A percentile compares a stretch with the other conserved stretches of the same genome.
Conservation (phyloP, 2,888 invertebrate genomes). For the Tricholauxania praeusta region DNA sequence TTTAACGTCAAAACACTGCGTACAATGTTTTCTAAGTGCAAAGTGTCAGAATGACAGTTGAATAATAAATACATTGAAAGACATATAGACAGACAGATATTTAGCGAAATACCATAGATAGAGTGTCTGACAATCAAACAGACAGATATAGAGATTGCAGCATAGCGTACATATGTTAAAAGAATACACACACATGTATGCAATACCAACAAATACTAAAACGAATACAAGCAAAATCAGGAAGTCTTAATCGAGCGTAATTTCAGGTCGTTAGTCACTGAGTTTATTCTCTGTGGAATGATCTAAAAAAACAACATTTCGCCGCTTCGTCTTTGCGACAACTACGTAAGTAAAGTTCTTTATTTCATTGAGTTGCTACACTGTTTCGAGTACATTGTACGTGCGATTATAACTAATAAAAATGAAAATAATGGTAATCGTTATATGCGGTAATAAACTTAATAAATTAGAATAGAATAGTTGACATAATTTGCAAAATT, state of each 20-base stretch:
- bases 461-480: conserved; percentile 16
- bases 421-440: neutral
- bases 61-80: conserved; percentile 47
- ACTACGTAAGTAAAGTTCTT: neutral
- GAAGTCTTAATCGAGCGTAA: conserved; percentile 37
- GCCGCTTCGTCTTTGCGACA: neutral
- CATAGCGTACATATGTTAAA: neutral
- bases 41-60: conserved; percentile 16
- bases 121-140: neutral
- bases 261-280: conserved; percentile 34
- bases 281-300: conserved; percentile 29
- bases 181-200: neutral
- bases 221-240: conserved; percentile 30
- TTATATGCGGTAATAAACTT: neutral
- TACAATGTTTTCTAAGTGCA: neutral
- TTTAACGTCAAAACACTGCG: neutral
- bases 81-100: neutral
- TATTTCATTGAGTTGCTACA: neutral
- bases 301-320: conserved; percentile 17
- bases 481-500: conserved; percentile 29
- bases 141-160: conserved; percentile 35
- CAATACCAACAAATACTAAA: no score
- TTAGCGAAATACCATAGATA: neutral
- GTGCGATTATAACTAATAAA: neutral
- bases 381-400: no score